phyloP scores from a whole-genome alignment of 2,797 vertebrate species.

The Delichon dasypus region DNA sequence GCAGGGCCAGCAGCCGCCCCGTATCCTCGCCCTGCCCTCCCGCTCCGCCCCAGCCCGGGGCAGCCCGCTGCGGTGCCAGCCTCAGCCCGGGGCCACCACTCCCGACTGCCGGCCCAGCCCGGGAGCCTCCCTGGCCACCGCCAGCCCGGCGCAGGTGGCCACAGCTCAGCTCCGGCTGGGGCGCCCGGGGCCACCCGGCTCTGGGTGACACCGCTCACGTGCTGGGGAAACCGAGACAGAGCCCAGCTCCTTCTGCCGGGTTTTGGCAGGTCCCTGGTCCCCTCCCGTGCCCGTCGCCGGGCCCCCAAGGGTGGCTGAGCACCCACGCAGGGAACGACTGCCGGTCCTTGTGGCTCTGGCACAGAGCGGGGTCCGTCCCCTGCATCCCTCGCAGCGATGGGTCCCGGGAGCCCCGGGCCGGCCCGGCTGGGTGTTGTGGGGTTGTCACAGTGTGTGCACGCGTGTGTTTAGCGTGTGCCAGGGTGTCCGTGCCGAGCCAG shows the following conservation, averaged over 20 bases:
- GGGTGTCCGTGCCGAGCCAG: background rate
- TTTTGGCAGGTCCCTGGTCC: background rate
- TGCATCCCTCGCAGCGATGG: fast-evolving
- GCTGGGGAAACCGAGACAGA: background rate
- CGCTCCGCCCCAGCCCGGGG: background rate
- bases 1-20: background rate
- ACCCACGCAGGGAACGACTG: fast-evolving
- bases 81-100: background rate
- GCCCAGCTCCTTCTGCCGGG: background rate
- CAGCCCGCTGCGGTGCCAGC: background rate
- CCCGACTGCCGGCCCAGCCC: background rate
- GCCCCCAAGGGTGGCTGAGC: background rate
- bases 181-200: background rate
- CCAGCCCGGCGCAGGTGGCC: background rate
- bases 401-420: background rate
- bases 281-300: background rate
- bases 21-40: background rate
- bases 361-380: background rate
- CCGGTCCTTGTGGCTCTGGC: fast-evolving
- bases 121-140: background rate
- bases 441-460: background rate
- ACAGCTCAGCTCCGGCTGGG: fast-evolving
- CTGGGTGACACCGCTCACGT: background rate
- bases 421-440: background rate
- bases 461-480: background rate